Evolutionary conservation across 1,140 invertebrate genomes (phyloP), one percentile per base, ranked within the genome.

Genomic region (Drosophila ambigua): DNA sequence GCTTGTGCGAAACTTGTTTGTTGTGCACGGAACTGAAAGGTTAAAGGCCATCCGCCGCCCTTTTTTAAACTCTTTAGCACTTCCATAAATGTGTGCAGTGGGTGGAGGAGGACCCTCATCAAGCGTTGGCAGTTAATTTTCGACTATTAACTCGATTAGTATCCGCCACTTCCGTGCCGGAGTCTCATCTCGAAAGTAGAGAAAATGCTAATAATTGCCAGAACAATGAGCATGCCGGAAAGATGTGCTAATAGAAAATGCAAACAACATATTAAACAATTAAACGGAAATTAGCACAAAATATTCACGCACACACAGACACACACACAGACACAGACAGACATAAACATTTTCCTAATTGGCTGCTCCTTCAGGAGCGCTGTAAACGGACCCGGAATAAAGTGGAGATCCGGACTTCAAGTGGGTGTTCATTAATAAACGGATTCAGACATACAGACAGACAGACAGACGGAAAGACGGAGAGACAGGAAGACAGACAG

Each of bases 211-310:
- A 85, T 84, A 81, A 85, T 85, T 84, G 80, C 71, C 20, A 63
- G 49, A 77, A 80, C 81, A 84, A 84, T 74, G 73, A 62, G 41
- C 59, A 41, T 3, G 39, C 77, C 35, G 82, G 81, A 84, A 81
- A 69, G 73, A 61, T 58, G 41, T 61, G 77, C 73, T 81, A 87
- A 84, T 85, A 77, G 83, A 78, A 78, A 87, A 78, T 85, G 82
- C 82, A 81, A 85, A 85, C 82, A 85, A 87, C 72, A 85, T 85
- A 87, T 87, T 88, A 87, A 87, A 87, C 83, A 87, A 87, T 87
- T 87, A 87, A 88, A 87, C 82, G 82, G 82, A 87, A 87, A 87
- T 87, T 87, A 87, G 71, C 82, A 87, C 83, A 66, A 82, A 82
- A 82, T 85, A 71, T 74, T 78, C 83, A 76, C 60, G 8, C 50